phyloP scores from a whole-genome alignment of 1,140 invertebrate species.

The Conopomorpha cramerella region DNA sequence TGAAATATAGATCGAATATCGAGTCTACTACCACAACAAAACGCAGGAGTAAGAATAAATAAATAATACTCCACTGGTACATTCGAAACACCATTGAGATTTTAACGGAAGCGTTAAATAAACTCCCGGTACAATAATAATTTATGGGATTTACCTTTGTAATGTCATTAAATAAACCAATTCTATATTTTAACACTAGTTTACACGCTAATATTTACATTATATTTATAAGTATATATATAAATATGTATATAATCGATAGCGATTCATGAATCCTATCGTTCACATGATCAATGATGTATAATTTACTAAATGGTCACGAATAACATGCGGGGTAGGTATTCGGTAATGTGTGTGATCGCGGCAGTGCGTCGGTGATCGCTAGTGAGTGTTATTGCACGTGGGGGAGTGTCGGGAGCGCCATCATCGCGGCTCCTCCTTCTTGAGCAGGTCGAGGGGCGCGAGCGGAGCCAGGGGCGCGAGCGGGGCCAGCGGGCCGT shows the following conservation, averaged over 20 bases:
- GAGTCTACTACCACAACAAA: conserved; percentile 15
- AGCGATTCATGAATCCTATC: conserved; percentile 51
- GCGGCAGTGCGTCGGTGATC: conserved; percentile 30
- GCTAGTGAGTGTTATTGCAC: conserved; percentile 27
- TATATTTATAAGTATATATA: conserved; percentile 61
- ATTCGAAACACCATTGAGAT: conserved; percentile 57
- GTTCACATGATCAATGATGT: conserved; percentile 51
- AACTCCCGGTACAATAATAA: conserved; percentile 57
- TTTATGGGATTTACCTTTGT: conserved; percentile 56
- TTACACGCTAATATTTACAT: conserved; percentile 58
- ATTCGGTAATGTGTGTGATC: too few relatives aligned
- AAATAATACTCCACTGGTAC: conserved; percentile 55
- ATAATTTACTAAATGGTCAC: conserved; percentile 61
- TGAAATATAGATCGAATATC: too few relatives aligned
- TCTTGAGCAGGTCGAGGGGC: conserved; percentile 51
- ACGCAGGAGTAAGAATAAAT: conserved; percentile 45
- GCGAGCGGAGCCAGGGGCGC: conserved; percentile 35
- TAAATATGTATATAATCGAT: conserved; percentile 58
- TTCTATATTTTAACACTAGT: conserved; percentile 59
- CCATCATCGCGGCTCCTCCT: conserved; percentile 62
- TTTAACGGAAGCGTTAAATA: conserved; percentile 53
- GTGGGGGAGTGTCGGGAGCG: conserved; percentile 23
- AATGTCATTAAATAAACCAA: conserved; percentile 58
- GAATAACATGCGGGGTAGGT: conserved; percentile 58
- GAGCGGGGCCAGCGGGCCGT: conserved; percentile 27